Percentiles rank a stretch among this genome's conserved stretches.
These are phyloP conservation scores for Dromaius novaehollandiae DNA, from an alignment of 2,113 vertebrate genomes.

Conservation along the genomic window DNA sequence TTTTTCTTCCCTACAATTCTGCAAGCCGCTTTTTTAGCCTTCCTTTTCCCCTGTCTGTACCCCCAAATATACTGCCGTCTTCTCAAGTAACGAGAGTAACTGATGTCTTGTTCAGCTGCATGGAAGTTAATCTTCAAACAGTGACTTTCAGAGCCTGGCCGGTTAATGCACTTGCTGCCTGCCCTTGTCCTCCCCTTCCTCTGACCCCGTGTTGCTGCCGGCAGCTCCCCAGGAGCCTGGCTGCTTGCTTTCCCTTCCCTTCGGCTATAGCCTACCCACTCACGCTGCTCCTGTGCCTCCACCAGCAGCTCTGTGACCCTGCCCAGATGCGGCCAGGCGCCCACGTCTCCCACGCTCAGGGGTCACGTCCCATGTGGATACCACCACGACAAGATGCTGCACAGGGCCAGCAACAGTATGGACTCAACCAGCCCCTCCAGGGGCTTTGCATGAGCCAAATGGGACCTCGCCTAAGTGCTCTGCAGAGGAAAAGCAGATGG, in stretches of 20 bases:
- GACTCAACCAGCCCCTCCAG: not conserved
- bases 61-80: not conserved
- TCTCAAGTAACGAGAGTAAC: not conserved
- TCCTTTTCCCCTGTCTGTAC: not conserved
- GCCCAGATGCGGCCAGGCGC: not conserved
- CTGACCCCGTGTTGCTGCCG: not conserved
- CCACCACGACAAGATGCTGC: not conserved
- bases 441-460: not conserved
- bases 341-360: not conserved
- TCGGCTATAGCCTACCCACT: not conserved
- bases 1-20: not conserved
- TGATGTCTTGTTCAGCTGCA: not conserved
- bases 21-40: not conserved
- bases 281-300: not conserved
- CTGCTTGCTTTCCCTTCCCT: not conserved
- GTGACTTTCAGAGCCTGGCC: not conserved
- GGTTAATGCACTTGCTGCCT: not conserved
- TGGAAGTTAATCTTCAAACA: not conserved
- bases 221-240: not conserved
- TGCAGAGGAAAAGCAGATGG: accelerated
- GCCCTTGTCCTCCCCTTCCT: not conserved
- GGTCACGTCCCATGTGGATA: not conserved
- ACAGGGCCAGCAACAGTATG: not conserved
- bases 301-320: not conserved
- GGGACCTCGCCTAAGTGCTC: not conserved